Base-by-base conservation (phyloP, 1,140 invertebrate species). In the Zaprionus africanus region DNA sequence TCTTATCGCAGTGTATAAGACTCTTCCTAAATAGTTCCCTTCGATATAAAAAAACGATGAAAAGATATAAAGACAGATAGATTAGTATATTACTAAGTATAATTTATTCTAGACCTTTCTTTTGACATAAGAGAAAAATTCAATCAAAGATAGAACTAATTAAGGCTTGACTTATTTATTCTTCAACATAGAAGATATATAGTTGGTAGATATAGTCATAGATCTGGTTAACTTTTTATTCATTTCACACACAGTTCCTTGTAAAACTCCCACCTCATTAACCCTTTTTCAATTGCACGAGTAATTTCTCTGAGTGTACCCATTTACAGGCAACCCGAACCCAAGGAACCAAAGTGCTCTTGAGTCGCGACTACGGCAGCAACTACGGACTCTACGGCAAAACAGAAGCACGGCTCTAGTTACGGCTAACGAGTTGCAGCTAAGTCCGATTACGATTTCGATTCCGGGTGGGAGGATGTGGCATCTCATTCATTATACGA, bases 401-500 rank as follows among this genome's bases (percentile, higher is more conserved):
- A 56, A 56, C 53, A 56, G 26, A 56, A 56, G 24, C 24, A 62
- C 31, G 65, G 38, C 65, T 62, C 31, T 43, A 63, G 67, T 77
- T 77, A 65, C 69, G 69, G 69, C 68, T 77, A 77, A 77, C 75
- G 75, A 77, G 75, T 77, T 77, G 75, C 74, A 60, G 61, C 74
- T 54, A 64, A 65, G 72, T 62, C 64, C 63, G 36, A 61, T 41
- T 22, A 43, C 11, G 26, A 61, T 65, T 62, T 49, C 63, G 26
- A 61, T 53, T 22, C 43, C 11, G 26, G 38, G 12, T 5, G 54
- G 38, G 4, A 46, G 64, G 38, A 17, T 51, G 54, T 41, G 17
- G 72, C 72, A 31, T 57, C 84, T 87, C 84, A 87, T 87, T 87
- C 85, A 87, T 87, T 87, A 87, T 87, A 81, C 84, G 65, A 81